Base-by-base conservation (phyloP, 2,113 vertebrate genomes). In the Alectura lathami region DNA sequence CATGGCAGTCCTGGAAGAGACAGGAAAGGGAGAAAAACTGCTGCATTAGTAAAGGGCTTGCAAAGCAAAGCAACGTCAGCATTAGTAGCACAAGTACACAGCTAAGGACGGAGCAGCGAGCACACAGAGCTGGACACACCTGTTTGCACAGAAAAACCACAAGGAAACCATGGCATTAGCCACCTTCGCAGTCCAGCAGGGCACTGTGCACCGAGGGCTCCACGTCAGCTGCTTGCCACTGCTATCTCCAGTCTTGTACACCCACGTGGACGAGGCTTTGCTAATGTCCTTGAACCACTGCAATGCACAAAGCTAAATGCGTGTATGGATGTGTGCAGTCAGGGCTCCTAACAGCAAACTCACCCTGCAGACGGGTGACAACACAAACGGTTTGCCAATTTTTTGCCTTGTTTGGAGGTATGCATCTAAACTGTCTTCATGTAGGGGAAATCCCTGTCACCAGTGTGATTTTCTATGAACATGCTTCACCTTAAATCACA, bases 1-100 rank as follows among this genome's bases (percentile, higher is more conserved):
- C 98, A 96, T 97, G 98, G 98, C 97, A 98, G 97, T 96, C 98
- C 98, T 98, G 98, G 83, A 98, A 98, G 91, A 98, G 93, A 98
- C 32, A 97, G 97, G 45, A 97, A 59, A 97, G 92, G 94, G 84
- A 95, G 91, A 97, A 94, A 96, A 78, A 89, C 95, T 93, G 85
- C 43, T 16, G 76, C 88, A 95, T 97, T 95, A 97, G 95, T 78
- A 53, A 70, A 56, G n/a, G 64, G 88, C 87, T 76, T 10, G 90
- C 51, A 48, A 53, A 80, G 72, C 34, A 74, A 34, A 82, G 74
- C 79, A 63, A 30, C 53, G 69, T 73, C 86, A 76, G 54, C 54
- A 24, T 87, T 23, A 94, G 91, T 1, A 83, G 87, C 63, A 56
- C 2, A 38, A 88, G 40, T 14, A 40, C 93, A 92, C 73, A 88